Evolutionary conservation across 1,140 invertebrate species (phyloP).

Genomic region (Trachymyrmex septentrionalis): DNA sequence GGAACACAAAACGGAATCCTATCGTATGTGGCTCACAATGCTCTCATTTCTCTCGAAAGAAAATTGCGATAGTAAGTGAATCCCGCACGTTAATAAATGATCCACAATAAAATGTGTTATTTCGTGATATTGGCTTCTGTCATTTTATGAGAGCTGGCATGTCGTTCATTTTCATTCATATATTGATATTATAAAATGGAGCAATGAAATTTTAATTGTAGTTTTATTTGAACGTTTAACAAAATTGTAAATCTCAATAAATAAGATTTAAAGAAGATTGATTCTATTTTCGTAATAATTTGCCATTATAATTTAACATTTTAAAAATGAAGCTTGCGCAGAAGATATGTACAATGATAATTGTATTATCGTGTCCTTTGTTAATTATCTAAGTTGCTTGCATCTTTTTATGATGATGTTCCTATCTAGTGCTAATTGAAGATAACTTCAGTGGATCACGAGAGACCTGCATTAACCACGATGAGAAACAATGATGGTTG

Average conservation of each 20-base stretch:
- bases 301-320: constrained; percentile 7
- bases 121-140: neutral
- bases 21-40: neutral
- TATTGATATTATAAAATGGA: neutral
- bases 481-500: neutral
- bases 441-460: constrained; percentile 24
- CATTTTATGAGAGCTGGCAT: neutral
- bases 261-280: neutral
- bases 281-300: neutral
- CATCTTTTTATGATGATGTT: neutral
- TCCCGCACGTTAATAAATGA: neutral
- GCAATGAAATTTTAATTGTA: constrained; percentile 2
- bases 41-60: constrained; percentile 18
- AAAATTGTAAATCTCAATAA: neutral
- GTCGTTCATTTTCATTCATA: constrained; percentile 6
- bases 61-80: constrained; percentile 23
- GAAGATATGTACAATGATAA: neutral
- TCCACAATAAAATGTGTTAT: neutral
- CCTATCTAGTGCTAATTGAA: neutral
- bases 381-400: constrained; percentile 29
- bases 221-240: neutral
- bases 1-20: constrained; percentile 50
- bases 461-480: neutral
- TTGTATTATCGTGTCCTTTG: neutral
- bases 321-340: neutral